These are phyloP conservation scores for Cremastinae sp. DNA, from an alignment of 2,888 invertebrate species.

Conservation along the genomic window DNA sequence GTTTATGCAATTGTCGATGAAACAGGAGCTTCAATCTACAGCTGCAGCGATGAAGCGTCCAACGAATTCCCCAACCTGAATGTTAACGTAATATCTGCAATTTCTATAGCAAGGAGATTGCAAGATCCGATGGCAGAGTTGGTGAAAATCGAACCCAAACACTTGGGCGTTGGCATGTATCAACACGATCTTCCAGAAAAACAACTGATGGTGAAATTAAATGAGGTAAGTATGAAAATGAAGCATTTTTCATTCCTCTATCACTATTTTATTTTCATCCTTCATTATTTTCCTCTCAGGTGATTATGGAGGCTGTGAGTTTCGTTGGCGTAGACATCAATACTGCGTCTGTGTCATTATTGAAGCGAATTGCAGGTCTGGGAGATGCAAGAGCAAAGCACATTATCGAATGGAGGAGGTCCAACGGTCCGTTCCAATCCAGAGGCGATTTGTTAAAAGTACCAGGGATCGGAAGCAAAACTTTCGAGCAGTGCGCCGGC, in stretches of 20 bases:
- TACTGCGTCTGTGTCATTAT: slow-evolving; percentile 90
- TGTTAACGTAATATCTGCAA: slow-evolving; percentile 87
- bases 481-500: slow-evolving; percentile 94
- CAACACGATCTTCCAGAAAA: slow-evolving; percentile 94
- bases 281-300: slow-evolving; percentile 63
- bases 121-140: slow-evolving; percentile 95
- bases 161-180: slow-evolving; percentile 97
- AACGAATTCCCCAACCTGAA: slow-evolving; percentile 92
- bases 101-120: slow-evolving; percentile 92
- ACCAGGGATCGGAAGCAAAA: slow-evolving; percentile 90
- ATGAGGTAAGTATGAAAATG: slow-evolving; percentile 81
- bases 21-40: slow-evolving; percentile 95
- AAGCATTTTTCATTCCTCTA: too few species aligned
- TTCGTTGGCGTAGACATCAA: slow-evolving; percentile 96
- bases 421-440: slow-evolving; percentile 87
- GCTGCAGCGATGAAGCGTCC: slow-evolving; percentile 91
- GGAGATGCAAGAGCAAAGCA: slow-evolving; percentile 88
- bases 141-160: slow-evolving; percentile 96
- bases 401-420: slow-evolving; percentile 88
- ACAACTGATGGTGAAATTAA: slow-evolving; percentile 87
- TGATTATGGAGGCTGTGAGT: slow-evolving; percentile 95
- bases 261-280: slow-evolving; percentile 1
- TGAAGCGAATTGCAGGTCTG: slow-evolving; percentile 92
- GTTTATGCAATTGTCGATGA: slow-evolving; percentile 93
- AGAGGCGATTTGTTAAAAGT: slow-evolving; percentile 89